Evolutionary conservation across 2,797 vertebrate species (phyloP).

Genomic region (Acomys russatus): DNA sequence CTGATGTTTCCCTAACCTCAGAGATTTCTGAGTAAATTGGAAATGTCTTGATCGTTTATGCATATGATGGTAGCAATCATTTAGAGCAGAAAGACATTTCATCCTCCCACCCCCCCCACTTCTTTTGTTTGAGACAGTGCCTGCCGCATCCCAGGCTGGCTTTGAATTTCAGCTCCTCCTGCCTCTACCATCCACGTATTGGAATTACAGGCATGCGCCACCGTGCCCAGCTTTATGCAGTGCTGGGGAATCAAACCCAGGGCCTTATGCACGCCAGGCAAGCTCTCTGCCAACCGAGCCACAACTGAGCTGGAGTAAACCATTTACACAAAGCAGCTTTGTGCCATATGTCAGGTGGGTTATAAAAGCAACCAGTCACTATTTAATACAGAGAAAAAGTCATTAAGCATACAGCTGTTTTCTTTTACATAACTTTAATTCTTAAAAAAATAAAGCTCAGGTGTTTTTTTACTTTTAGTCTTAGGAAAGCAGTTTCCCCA

Average conservation of each 20-base stretch:
- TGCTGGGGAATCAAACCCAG: background rate
- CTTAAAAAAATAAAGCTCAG: slow-evolving; percentile 39
- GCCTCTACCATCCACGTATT: background rate
- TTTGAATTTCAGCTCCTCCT: background rate
- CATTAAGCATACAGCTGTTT: background rate
- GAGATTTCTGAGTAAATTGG: slow-evolving; percentile 21
- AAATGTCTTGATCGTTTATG: slow-evolving; percentile 20
- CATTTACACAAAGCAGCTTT: background rate
- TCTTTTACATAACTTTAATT: slow-evolving; percentile 36
- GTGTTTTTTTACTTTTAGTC: background rate
- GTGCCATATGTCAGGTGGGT: background rate
- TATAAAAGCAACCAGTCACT: background rate
- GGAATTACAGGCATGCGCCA: background rate
- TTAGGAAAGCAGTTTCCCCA: background rate
- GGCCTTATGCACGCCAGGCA: background rate
- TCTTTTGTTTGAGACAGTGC: background rate
- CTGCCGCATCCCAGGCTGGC: background rate
- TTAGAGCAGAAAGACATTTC: background rate
- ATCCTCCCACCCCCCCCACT: background rate
- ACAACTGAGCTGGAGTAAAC: background rate
- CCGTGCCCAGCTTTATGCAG: background rate
- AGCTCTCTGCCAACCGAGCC: background rate
- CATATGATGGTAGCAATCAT: background rate
- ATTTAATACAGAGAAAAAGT: background rate
- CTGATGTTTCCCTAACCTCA: background rate